A percentile compares a stretch with the other conserved stretches of the same genome.
These are phyloP conservation scores for Notechis scutatus DNA, from an alignment of 2,113 vertebrate genomes.

Conservation along the genomic window DNA sequence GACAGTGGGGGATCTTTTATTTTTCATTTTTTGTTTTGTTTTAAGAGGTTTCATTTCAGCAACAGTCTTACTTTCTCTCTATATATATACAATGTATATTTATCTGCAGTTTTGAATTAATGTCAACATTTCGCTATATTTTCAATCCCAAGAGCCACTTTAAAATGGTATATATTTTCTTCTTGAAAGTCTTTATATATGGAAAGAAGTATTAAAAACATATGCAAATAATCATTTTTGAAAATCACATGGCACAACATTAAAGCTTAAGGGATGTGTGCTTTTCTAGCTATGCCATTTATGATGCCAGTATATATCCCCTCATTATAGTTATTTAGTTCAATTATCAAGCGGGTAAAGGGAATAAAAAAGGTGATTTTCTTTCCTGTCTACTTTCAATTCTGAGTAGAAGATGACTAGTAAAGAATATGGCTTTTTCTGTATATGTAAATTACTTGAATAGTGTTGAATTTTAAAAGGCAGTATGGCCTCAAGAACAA, in stretches of 20 bases:
- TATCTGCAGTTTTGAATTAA: background rate
- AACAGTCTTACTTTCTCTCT: background rate
- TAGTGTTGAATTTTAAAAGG: background rate
- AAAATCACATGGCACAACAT: background rate
- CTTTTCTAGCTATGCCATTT: background rate
- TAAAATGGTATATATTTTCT: background rate
- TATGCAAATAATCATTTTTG: background rate
- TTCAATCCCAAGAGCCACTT: background rate
- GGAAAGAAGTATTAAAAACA: background rate
- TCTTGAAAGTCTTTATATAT: background rate
- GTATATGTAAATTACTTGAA: background rate
- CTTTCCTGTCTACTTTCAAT: background rate
- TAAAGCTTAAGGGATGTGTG: background rate
- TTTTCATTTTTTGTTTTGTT: background rate
- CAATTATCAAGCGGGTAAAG: background rate
- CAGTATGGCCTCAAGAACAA: background rate
- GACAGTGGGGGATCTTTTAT: background rate
- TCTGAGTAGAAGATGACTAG: background rate
- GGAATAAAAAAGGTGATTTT: background rate
- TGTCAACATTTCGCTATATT: background rate
- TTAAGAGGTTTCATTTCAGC: background rate
- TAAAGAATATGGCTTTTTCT: background rate
- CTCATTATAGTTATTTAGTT: background rate
- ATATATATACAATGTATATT: background rate
- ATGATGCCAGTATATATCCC: background rate